Conservation (phyloP, 2,888 invertebrate species). For the Volucella inanis region DNA sequence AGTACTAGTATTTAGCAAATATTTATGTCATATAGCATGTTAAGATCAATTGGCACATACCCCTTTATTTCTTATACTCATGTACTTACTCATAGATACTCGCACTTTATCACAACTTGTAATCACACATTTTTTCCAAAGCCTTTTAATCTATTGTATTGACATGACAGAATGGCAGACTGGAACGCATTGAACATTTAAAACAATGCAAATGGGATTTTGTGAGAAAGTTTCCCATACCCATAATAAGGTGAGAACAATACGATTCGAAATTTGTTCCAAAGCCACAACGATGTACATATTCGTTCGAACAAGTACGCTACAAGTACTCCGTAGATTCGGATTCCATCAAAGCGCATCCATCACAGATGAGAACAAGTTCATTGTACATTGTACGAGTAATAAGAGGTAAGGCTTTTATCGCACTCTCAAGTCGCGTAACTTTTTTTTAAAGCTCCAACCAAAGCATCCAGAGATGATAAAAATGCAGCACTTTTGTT, state of each 20-base stretch:
- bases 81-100: not conserved
- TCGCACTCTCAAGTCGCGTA: slow-evolving; percentile 12
- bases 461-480: not conserved
- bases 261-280: slow-evolving; percentile 31
- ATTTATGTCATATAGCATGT: slow-evolving; percentile 21
- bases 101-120: not conserved
- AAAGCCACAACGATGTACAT: slow-evolving; percentile 36
- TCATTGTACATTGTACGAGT: slow-evolving; percentile 55
- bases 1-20: slow-evolving; percentile 12
- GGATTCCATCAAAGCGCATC: slow-evolving; percentile 31
- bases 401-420: not conserved
- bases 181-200: slow-evolving; percentile 16
- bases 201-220: slow-evolving; percentile 33
- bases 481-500: slow-evolving; percentile 26
- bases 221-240: slow-evolving; percentile 44
- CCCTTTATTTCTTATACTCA: slow-evolving; percentile 14
- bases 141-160: slow-evolving; percentile 13
- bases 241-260: slow-evolving; percentile 25
- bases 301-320: no score
- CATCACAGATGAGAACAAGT: slow-evolving; percentile 49
- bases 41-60: slow-evolving; percentile 21
- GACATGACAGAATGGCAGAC: not conserved
- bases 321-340: slow-evolving; percentile 10
- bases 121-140: not conserved
- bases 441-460: slow-evolving; percentile 8